Evolutionary conservation across 2,797 vertebrate species (phyloP).

Genomic region (Gastrophryne carolinensis): DNA sequence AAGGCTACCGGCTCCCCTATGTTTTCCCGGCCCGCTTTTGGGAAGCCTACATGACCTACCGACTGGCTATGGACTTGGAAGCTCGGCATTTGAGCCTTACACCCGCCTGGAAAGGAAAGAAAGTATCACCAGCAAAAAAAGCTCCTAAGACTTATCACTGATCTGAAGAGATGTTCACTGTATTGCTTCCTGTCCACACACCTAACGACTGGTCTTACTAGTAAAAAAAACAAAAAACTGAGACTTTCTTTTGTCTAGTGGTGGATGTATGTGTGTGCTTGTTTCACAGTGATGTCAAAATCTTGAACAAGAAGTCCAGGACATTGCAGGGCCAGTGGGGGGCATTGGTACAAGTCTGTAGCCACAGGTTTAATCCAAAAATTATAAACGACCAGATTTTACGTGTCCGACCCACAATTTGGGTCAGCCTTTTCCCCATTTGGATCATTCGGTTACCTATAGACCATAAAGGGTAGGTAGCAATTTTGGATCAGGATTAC

Average conservation of each 20-base stretch:
- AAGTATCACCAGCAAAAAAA: slow-evolving; percentile 71
- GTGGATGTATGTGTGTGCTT: slow-evolving; percentile 12
- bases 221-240: slow-evolving; percentile 11
- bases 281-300: neutral
- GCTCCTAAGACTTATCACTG: slow-evolving; percentile 65
- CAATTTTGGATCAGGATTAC: too few species aligned
- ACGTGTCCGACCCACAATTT: neutral
- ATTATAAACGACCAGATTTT: neutral
- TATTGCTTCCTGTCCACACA: slow-evolving; percentile 50
- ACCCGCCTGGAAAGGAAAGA: slow-evolving; percentile 81
- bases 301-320: neutral
- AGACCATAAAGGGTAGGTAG: too few species aligned
- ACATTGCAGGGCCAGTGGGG: neutral
- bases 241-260: slow-evolving; percentile 1
- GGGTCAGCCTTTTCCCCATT: neutral
- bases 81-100: slow-evolving; percentile 92
- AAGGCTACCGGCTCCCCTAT: slow-evolving; percentile 71
- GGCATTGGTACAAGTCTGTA: neutral
- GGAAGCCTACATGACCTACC: slow-evolving; percentile 78
- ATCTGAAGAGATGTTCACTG: slow-evolving; percentile 16
- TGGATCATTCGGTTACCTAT: neutral
- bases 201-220: slow-evolving; percentile 34
- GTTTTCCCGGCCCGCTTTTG: slow-evolving; percentile 79
- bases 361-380: slow-evolving; percentile 4
- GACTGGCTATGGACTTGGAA: slow-evolving; percentile 74